Evolutionary conservation across 1,140 invertebrate species (phyloP), one percentile per base, ranked within the genome.

Genomic region (Atta colombica): DNA sequence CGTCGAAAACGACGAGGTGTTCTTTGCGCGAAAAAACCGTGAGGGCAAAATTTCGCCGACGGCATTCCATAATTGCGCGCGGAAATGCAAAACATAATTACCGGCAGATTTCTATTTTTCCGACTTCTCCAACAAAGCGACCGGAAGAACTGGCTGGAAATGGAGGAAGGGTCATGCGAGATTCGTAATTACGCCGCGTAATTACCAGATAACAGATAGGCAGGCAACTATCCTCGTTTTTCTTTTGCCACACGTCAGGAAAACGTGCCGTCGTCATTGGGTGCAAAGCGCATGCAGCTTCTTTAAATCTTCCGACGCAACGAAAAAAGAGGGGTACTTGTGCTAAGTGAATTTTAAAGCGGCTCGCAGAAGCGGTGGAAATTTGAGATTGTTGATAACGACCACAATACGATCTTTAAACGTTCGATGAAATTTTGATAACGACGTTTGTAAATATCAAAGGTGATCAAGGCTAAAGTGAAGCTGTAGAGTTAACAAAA

Each of bases 131-230:
- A 25, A 8, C 18, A 35, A 31, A 49, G 16, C 16, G 2, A 28
- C 16, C 35, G 66, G 39, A 12, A 12, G 25, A n/a, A 12, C 12
- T 3, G 68, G 3, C 21, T 7, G 14, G 5, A 28, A 28, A 28
- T 16, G 25, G 12, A 14, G 14, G 14, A 7, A 3, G 8, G 25
- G 49, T 78, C 77, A 53, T 75, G 78, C 89, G 58, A 85, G 88
- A 90, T 87, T 88, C 89, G 87, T 90, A 90, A 90, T 90, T 88
- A 86, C 82, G 71, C 55, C 60, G 72, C 66, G 87, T 88, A 90
- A 90, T 90, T 90, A 90, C 68, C 81, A 86, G 86, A 88, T 90
- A 87, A 88, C 88, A 75, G 89, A 87, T 63, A 81, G 78, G 72
- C 81, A 55, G 65, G 69, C 31, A 53, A 49, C 12, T 63, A 61